Conservation (phyloP, 92 coral and sea anemone species). For the Blastomussa wellsi region DNA sequence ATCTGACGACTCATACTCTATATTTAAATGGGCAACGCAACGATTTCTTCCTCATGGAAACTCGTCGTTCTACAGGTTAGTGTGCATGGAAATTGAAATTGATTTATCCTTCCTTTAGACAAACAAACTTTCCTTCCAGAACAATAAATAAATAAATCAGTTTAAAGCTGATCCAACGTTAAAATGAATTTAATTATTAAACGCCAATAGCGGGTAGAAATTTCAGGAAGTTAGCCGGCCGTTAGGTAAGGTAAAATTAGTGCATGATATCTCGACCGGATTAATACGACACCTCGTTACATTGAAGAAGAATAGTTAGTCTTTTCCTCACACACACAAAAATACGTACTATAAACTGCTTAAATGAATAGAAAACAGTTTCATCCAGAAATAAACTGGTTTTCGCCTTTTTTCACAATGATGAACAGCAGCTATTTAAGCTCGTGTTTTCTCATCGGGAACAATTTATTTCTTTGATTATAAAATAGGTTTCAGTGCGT, state of each 20-base stretch:
- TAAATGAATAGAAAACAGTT: not conserved
- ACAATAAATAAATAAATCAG: not conserved
- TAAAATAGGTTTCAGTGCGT: not conserved
- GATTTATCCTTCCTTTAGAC: not conserved
- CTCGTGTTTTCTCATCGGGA: not conserved
- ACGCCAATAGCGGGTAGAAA: not conserved
- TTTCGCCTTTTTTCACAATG: not conserved
- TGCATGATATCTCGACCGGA: not conserved
- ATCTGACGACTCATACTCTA: not conserved
- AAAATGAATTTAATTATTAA: constrained; percentile 1
- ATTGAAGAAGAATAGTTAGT: not conserved
- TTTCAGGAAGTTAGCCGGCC: not conserved
- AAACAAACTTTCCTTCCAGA: not conserved
- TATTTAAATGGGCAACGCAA: not conserved
- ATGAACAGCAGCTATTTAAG: not conserved
- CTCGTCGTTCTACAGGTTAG: not conserved
- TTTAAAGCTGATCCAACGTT: not conserved
- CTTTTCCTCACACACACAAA: not conserved
- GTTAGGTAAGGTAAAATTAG: not conserved
- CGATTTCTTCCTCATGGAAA: not conserved
- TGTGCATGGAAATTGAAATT: not conserved
- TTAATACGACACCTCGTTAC: not conserved
- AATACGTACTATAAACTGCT: not conserved
- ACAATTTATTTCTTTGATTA: not conserved
- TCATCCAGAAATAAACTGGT: not conserved